These are phyloP conservation scores for Neoniphon sammara DNA, from an alignment of 2,797 vertebrate genomes.

Conservation along the genomic window DNA sequence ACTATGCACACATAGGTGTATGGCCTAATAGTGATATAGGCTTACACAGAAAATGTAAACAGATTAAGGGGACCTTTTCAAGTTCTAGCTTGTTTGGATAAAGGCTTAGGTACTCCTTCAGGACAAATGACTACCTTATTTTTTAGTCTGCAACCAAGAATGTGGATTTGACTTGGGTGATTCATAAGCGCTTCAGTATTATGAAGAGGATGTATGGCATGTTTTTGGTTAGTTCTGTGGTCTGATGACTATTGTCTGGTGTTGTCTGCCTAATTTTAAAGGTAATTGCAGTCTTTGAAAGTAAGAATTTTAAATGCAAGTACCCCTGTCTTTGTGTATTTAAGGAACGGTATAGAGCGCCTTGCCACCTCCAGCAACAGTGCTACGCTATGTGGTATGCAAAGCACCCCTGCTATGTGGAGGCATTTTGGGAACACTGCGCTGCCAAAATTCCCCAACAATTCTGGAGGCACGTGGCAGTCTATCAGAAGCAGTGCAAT, in stretches of 20 bases:
- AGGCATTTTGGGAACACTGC: constrained; percentile 60
- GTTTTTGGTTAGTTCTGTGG: constrained; percentile 8
- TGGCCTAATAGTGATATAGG: constrained; percentile 1
- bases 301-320: not conserved
- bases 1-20: not conserved
- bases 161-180: constrained; percentile 29
- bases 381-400: constrained; percentile 64
- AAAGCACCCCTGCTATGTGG: constrained; percentile 62
- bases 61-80: not conserved
- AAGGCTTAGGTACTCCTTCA: not conserved
- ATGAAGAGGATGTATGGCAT: not conserved
- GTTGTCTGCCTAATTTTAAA: not conserved
- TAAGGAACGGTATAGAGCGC: constrained; percentile 14
- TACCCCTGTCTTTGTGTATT: not conserved
- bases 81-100: not conserved
- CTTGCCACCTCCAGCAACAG: constrained; percentile 28
- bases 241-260: not conserved
- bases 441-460: constrained; percentile 65
- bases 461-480: constrained; percentile 41
- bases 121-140: not conserved
- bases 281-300: not conserved
- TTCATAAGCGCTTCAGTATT: constrained; percentile 9
- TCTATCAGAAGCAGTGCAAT: constrained; percentile 32
- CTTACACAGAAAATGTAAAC: not conserved
- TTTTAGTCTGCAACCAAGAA: constrained; percentile 4